phyloP scores from a whole-genome alignment of 2,888 invertebrate genomes.

The Polydrusus cervinus region DNA sequence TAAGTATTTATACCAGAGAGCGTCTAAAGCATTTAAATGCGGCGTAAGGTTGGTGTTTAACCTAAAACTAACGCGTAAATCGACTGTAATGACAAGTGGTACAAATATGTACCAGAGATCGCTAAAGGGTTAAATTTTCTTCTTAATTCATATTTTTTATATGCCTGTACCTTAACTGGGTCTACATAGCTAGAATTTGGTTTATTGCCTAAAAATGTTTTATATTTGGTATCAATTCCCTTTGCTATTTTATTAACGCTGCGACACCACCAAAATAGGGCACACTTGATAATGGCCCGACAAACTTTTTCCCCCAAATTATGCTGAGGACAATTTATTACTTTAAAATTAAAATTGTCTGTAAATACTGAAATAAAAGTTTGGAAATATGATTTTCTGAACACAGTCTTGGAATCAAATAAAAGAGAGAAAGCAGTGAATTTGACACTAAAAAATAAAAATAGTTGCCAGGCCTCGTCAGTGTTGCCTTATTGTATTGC shows the following conservation, averaged over 20 bases:
- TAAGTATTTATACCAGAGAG: no score
- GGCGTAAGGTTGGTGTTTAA: no score
- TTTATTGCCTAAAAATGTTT: neutral
- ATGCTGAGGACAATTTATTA: slow-evolving; percentile 23
- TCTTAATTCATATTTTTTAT: no score
- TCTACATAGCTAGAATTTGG: neutral
- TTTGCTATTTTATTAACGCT: slow-evolving; percentile 25
- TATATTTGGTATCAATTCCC: slow-evolving; percentile 11
- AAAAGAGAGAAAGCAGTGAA: slow-evolving; percentile 11
- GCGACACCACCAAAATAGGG: slow-evolving; percentile 18
- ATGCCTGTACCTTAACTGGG: neutral
- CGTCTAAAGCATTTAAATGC: no score
- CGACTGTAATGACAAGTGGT: no score
- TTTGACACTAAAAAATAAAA: slow-evolving; percentile 14
- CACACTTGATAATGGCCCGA: slow-evolving; percentile 18
- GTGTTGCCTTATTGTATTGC: neutral
- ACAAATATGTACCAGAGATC: no score
- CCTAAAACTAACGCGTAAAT: no score
- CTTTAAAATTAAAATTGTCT: neutral
- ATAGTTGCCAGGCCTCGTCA: slow-evolving; percentile 19
- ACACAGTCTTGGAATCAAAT: slow-evolving; percentile 15
- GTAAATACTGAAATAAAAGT: slow-evolving; percentile 9
- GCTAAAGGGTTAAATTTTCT: no score
- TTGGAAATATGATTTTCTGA: slow-evolving; percentile 10
- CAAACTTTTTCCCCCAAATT: slow-evolving; percentile 23